Conservation (phyloP, 2,113 vertebrate genomes). For the Sakesphorus luctuosus region DNA sequence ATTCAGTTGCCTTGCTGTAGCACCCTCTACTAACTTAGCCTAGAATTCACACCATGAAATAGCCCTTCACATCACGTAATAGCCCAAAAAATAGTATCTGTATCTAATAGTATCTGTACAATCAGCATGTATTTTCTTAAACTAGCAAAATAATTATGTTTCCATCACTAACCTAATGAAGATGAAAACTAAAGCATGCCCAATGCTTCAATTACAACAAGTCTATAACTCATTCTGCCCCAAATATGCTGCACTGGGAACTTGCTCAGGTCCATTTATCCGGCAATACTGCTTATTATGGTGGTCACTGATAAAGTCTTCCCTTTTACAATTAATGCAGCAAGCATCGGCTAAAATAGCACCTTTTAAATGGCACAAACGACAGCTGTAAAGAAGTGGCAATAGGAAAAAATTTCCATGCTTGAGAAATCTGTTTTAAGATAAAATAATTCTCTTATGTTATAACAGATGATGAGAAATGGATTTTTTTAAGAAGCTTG, state of each 20-base stretch:
- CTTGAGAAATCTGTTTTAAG: conserved; percentile 7
- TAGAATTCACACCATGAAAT: background rate
- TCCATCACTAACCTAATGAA: background rate
- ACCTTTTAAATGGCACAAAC: background rate
- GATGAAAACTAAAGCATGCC: background rate
- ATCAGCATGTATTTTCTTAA: background rate
- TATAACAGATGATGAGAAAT: conserved; percentile 39
- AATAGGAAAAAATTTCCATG: background rate
- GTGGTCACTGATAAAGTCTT: background rate
- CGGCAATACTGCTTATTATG: background rate
- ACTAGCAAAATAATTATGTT: background rate
- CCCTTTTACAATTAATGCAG: background rate
- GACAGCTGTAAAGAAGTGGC: background rate
- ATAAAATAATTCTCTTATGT: conserved; percentile 20
- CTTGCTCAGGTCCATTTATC: background rate
- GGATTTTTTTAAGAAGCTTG: background rate
- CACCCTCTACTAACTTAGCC: background rate
- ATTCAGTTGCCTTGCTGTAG: background rate
- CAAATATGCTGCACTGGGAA: background rate
- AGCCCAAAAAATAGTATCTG: background rate
- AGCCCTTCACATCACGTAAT: background rate
- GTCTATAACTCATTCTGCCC: background rate
- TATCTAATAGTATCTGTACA: background rate
- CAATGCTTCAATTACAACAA: background rate
- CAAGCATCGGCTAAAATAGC: background rate